phyloP scores from a whole-genome alignment of 2,797 vertebrate genomes.

The Australoheros facetus region DNA sequence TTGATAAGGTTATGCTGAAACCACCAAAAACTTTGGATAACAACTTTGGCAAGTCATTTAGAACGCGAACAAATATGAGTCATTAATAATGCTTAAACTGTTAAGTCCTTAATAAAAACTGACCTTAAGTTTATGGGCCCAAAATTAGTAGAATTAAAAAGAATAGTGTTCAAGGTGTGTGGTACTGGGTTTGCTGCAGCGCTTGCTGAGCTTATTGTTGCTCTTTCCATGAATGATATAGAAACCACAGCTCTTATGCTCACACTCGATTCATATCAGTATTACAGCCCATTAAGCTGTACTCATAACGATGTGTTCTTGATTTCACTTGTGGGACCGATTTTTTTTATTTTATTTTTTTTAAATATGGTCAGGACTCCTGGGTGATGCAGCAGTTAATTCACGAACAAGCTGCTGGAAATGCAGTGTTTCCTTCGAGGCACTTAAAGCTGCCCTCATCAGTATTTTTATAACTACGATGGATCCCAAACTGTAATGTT shows the following conservation, averaged over 20 bases:
- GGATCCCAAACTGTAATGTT: conserved; percentile 15
- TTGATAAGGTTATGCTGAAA: not conserved
- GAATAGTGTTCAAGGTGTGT: not conserved
- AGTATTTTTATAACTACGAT: conserved; percentile 12
- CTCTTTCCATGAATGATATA: not conserved
- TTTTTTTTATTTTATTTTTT: not conserved
- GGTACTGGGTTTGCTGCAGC: not conserved
- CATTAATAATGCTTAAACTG: not conserved
- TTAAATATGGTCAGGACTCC: not conserved
- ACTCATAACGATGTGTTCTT: not conserved
- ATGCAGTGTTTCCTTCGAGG: conserved; percentile 4
- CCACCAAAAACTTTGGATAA: not conserved
- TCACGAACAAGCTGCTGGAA: conserved; percentile 4
- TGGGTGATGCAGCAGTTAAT: not conserved
- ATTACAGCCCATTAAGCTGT: not conserved
- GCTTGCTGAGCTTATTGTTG: not conserved
- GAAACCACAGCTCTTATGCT: not conserved
- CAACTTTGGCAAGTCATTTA: not conserved
- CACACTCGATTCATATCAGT: not conserved
- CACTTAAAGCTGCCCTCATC: conserved; percentile 17
- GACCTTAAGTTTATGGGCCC: not conserved
- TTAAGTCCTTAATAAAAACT: not conserved
- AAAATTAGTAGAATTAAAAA: not conserved
- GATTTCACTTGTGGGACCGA: not conserved
- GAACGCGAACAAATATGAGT: not conserved